phyloP scores from a whole-genome alignment of 2,888 invertebrate species.

The Xestia c-nigrum region DNA sequence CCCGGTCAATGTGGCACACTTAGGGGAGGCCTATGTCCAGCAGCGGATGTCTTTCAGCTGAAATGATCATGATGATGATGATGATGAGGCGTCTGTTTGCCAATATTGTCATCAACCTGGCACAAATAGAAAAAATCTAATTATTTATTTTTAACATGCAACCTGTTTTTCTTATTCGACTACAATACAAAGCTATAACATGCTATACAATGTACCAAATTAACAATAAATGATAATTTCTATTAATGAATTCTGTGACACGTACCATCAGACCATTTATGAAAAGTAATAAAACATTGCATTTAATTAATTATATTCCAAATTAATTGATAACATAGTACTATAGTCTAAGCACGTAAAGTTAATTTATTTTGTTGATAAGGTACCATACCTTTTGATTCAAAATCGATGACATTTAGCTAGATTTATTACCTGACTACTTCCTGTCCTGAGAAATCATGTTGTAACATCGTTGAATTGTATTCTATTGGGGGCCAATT shows the following conservation, averaged over 20 bases:
- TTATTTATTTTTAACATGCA: neutral
- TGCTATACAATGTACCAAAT: neutral
- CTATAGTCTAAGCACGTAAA: conserved; percentile 31
- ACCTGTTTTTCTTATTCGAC: neutral
- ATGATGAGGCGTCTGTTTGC: neutral
- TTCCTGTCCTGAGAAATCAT: conserved; percentile 27
- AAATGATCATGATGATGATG: too few species aligned
- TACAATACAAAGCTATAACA: too few species aligned
- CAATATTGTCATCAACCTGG: neutral
- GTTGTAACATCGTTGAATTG: neutral
- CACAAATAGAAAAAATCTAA: neutral
- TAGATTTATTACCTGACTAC: conserved; percentile 24
- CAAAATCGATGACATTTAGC: conserved; percentile 8
- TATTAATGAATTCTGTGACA: conserved; percentile 18
- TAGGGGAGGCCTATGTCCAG: too few species aligned
- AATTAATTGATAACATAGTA: conserved; percentile 8
- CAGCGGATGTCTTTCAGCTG: too few species aligned
- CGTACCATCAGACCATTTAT: conserved; percentile 18
- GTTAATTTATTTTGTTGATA: conserved; percentile 20
- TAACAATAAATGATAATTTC: conserved; percentile 8
- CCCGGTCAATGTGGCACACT: too few species aligned
- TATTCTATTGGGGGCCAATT: neutral
- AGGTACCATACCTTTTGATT: conserved; percentile 4
- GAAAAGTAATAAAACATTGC: conserved; percentile 9
- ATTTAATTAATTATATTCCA: conserved; percentile 32